Conservation (phyloP, 2,113 vertebrate genomes). For the Elephas maximus region DNA sequence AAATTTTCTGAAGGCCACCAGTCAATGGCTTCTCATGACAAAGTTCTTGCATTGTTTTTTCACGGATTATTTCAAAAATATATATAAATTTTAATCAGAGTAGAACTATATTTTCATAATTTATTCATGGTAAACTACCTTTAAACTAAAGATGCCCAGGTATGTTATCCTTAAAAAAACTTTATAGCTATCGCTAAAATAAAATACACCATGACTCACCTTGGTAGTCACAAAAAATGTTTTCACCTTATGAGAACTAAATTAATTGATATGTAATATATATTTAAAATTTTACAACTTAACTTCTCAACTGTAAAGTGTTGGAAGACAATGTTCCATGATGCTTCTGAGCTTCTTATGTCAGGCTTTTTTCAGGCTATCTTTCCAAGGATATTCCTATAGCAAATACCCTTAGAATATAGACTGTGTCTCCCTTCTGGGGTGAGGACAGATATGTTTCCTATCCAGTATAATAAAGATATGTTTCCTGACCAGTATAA, state of each 20-base stretch:
- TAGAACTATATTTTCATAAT: not conserved
- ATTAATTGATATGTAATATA: not conserved
- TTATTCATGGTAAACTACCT: not conserved
- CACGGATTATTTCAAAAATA: not conserved
- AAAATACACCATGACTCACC: not conserved
- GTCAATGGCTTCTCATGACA: slow-evolving; percentile 31
- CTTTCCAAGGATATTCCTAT: not conserved
- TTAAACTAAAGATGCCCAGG: slow-evolving; percentile 34
- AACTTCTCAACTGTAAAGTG: not conserved
- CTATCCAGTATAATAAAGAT: not conserved
- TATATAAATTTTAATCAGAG: not conserved
- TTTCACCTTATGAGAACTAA: slow-evolving; percentile 2
- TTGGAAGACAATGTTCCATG: not conserved
- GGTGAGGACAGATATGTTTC: not conserved
- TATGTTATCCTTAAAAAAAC: not conserved
- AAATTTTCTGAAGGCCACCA: not conserved
- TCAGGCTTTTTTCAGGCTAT: not conserved
- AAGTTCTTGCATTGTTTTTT: not conserved
- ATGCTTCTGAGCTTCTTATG: not conserved
- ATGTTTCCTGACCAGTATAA: not conserved
- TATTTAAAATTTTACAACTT: not conserved
- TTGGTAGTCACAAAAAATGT: not conserved
- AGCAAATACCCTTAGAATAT: not conserved
- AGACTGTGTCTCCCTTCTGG: not conserved
- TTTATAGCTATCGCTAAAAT: not conserved